Evolutionary conservation across 2,797 vertebrate genomes (phyloP).

Genomic region (Paratrypauchen microcephalus): DNA sequence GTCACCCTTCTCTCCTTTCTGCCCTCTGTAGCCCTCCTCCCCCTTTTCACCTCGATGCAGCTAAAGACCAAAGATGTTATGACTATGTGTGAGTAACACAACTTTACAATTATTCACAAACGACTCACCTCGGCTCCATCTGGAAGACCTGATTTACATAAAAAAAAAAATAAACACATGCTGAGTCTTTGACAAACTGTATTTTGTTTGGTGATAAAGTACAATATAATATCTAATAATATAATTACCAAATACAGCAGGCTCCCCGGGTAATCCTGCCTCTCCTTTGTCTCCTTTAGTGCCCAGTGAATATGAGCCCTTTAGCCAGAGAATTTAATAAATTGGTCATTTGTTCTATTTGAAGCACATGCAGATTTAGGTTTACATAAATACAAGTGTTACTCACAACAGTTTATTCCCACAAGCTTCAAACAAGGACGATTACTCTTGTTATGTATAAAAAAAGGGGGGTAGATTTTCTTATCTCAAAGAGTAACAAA

Average conservation of each 20-base stretch:
- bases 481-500: background rate
- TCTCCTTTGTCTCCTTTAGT: slow-evolving; percentile 92
- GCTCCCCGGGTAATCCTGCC: slow-evolving; percentile 80
- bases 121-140: slow-evolving; percentile 54
- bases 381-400: background rate
- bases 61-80: background rate
- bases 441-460: slow-evolving; percentile 15
- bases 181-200: background rate
- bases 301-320: slow-evolving; percentile 20
- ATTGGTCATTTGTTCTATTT: background rate
- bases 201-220: background rate
- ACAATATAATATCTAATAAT: background rate
- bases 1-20: slow-evolving; percentile 86
- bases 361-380: background rate
- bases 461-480: slow-evolving; percentile 7
- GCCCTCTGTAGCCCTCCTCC: slow-evolving; percentile 68
- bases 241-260: slow-evolving; percentile 80
- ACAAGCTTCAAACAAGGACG: slow-evolving; percentile 38
- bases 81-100: background rate
- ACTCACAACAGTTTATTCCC: slow-evolving; percentile 33
- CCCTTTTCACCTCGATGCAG: slow-evolving; percentile 80
- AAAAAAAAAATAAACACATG: background rate
- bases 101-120: background rate
- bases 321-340: background rate
- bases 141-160: slow-evolving; percentile 25